Evolutionary conservation across 92 coral and sea anemone species (phyloP).

Genomic region (Palythoa caribaeorum): DNA sequence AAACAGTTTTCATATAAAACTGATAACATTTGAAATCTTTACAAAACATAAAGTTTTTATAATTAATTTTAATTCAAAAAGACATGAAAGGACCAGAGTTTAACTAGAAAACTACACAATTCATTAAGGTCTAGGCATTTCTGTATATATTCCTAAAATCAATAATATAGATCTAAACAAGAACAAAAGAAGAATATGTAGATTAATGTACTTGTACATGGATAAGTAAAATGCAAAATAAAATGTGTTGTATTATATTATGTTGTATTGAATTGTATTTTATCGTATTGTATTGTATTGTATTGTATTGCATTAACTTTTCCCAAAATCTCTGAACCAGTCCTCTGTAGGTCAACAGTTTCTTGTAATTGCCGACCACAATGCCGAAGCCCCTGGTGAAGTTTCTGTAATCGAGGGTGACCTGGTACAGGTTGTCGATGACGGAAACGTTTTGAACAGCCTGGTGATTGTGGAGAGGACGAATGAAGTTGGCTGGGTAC

Average conservation of each 20-base stretch:
- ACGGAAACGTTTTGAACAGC: slow-evolving; percentile 67
- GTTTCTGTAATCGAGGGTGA: slow-evolving; percentile 89
- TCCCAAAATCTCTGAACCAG: slow-evolving; percentile 40
- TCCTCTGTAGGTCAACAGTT: slow-evolving; percentile 64
- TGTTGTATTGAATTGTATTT: too few relatives aligned
- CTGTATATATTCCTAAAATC: too few relatives aligned
- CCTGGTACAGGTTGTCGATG: slow-evolving; percentile 77
- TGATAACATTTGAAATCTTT: background rate
- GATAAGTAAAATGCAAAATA: background rate
- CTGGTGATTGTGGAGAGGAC: slow-evolving; percentile 77
- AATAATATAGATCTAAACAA: too few relatives aligned
- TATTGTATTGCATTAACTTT: background rate
- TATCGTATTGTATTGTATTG: too few relatives aligned
- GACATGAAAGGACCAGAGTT: too few relatives aligned
- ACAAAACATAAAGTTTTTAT: background rate
- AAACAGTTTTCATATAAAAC: too few relatives aligned
- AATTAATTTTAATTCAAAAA: background rate
- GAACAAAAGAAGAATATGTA: too few relatives aligned
- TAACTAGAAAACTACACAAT: too few relatives aligned
- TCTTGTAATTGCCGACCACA: slow-evolving; percentile 83
- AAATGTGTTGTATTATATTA: too few relatives aligned
- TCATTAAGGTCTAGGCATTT: too few relatives aligned
- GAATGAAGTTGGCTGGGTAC: slow-evolving; percentile 87
- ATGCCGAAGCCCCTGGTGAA: slow-evolving; percentile 78
- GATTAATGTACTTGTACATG: background rate